Percentiles rank a stretch among this genome's conserved stretches.
These are phyloP conservation scores for Phymastichus coffea DNA, from an alignment of 1,140 invertebrate species.

Conservation along the genomic window DNA sequence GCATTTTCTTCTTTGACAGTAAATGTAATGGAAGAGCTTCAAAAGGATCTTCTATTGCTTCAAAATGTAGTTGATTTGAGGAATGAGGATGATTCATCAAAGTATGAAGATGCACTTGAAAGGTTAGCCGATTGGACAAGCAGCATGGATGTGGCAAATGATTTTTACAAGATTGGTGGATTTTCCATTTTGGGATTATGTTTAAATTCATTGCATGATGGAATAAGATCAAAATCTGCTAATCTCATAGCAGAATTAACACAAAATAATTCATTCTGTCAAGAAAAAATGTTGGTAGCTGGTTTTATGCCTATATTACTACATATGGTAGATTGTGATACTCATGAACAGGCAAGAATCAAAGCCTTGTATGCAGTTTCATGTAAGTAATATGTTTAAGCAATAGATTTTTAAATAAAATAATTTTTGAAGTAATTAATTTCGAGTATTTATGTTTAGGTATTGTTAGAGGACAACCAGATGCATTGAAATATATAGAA, in stretches of 20 bases:
- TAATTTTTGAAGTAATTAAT: neutral
- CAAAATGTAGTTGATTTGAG: constrained; percentile 55
- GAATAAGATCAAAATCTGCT: constrained; percentile 64
- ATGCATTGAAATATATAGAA: constrained; percentile 62
- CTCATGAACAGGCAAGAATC: constrained; percentile 58
- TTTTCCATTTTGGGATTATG: constrained; percentile 69
- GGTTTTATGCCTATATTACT: constrained; percentile 66
- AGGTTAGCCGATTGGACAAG: constrained; percentile 66
- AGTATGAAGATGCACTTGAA: constrained; percentile 62
- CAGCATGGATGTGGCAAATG: constrained; percentile 72
- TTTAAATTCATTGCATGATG: constrained; percentile 62
- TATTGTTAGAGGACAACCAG: constrained; percentile 61
- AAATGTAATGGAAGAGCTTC: constrained; percentile 65
- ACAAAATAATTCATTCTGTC: constrained; percentile 80
- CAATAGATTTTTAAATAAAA: neutral
- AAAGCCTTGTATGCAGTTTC: constrained; percentile 77
- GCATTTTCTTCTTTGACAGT: constrained; percentile 67
- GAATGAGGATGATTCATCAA: constrained; percentile 56
- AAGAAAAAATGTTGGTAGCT: constrained; percentile 64
- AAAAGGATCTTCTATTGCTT: constrained; percentile 63
- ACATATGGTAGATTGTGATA: constrained; percentile 65
- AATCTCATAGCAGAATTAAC: constrained; percentile 70
- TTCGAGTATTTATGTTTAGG: constrained; percentile 52
- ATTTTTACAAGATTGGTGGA: constrained; percentile 81
- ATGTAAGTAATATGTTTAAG: constrained; percentile 66